Base-by-base conservation (phyloP, 2,113 vertebrate genomes). In the Mastomys natalensis region DNA sequence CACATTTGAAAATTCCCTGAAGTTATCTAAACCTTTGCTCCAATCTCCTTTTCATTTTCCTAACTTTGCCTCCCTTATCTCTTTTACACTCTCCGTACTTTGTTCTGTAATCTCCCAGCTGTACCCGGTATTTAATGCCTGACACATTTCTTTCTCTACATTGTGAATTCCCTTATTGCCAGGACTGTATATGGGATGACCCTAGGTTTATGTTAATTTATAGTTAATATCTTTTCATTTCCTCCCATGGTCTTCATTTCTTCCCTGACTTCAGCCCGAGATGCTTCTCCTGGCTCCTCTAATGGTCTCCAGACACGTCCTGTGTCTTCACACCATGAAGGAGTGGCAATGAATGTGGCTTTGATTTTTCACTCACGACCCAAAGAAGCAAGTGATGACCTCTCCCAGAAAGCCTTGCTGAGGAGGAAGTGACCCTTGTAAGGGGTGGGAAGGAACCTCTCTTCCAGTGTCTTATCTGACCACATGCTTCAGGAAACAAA, bases 141-240 rank as follows among this genome's bases (percentile, higher is more conserved):
- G 89, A 81, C 97, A 97, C 90, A 97, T 85, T 87, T 97, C 96
- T 95, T 11, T 97, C 89, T 97, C 93, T 94, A 76, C 73, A 91
- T 86, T 70, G 91, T 94, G 86, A 96, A 95, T 82, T 72, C 97
- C 90, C 96, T 98, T 94, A 94, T 97, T 98, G 96, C 97, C 90
- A 87, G 72, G 93, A 45, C 97, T 89, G 91, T 78, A 96, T 96
- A 97, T 86, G 2, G 2, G 93, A 98, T 98, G 96, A 98, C 98
- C 98, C 96, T 93, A 97, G 97, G 97, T 90, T 97, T 96, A 88
- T 94, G 97, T 95, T 98, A 96, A 98, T 98, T 97, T 98, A 48
- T 97, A 92, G 95, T 97, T 97, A 95, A 98, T 97, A 97, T 85
- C 97, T 98, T 98, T 96, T 89, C 87, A 95, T 97, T 98, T 97